A percentile compares a stretch with the other conserved stretches of the same genome.
Conservation (phyloP, 1,140 invertebrate genomes). For the Apis mellifera region Amel_HAv3.1 CM009943.2:1908001-1908500, state of each 20-base stretch:
- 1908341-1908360: constrained; percentile 30
- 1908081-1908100: background rate
- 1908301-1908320: constrained; percentile 32
- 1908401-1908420: constrained; percentile 29
- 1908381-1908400: background rate
- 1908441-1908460: constrained; percentile 11
- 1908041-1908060: too few relatives aligned
- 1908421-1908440: background rate
- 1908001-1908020: background rate
- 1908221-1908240: background rate
- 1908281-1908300: background rate
- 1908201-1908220: background rate
- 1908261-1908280: background rate
- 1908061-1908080: background rate
- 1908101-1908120: background rate
- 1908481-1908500: background rate
- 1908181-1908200: background rate
- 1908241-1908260: background rate
- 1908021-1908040: background rate
- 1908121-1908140: too few relatives aligned
- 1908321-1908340: constrained; percentile 14
- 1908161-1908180: constrained; percentile 3
- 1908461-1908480: background rate
- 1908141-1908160: background rate
- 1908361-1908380: constrained; percentile 36